Evolutionary conservation across 2,797 vertebrate species (phyloP).

Genomic region (Sylvia borin): DNA sequence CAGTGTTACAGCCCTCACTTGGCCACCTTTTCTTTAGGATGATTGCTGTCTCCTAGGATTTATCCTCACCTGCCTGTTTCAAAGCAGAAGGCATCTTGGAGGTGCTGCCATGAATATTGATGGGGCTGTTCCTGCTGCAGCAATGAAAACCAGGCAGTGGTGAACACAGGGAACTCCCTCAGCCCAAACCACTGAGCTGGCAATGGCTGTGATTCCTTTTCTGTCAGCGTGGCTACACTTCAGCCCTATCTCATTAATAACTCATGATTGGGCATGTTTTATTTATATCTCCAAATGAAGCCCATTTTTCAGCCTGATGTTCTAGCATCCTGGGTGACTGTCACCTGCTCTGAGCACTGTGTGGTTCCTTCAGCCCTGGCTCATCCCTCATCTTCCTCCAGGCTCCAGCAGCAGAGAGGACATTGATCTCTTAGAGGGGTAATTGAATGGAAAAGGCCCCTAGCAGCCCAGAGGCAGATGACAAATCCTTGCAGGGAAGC

Average conservation of each 20-base stretch:
- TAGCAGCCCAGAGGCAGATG: neutral
- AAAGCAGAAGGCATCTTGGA: neutral
- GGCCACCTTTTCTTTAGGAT: neutral
- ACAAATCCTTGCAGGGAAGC: neutral
- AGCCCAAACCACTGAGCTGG: neutral
- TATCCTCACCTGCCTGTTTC: neutral
- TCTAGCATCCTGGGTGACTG: neutral
- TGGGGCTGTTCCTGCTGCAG: neutral
- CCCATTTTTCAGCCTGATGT: conserved; percentile 11
- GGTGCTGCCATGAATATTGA: neutral
- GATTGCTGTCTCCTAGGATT: neutral
- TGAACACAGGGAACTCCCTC: neutral
- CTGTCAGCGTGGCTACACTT: neutral
- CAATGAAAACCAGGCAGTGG: neutral
- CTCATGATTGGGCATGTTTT: conserved; percentile 10
- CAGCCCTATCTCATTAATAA: neutral
- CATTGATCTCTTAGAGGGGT: neutral
- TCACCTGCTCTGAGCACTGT: neutral
- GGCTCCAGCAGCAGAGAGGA: neutral
- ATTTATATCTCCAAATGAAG: conserved; percentile 43
- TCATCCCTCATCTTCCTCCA: neutral
- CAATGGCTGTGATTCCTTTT: neutral
- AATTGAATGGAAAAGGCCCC: neutral
- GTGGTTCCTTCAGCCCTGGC: neutral
- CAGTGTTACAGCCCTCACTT: accelerated